These are phyloP conservation scores for Craterocephalus amniculus DNA, from an alignment of 2,797 vertebrate species.

Conservation along the genomic window DNA sequence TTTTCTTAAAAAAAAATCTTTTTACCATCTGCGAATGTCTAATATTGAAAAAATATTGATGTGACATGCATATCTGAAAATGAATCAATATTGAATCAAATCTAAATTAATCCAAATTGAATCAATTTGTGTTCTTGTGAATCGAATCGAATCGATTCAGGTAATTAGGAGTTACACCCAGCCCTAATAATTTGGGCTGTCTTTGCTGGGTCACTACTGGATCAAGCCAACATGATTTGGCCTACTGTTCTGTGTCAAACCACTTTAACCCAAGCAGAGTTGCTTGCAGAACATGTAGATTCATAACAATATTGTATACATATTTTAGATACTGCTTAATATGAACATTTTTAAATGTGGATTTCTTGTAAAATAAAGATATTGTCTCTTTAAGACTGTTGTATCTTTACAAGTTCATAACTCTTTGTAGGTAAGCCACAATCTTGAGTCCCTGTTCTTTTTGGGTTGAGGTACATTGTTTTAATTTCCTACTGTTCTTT, in stretches of 20 bases:
- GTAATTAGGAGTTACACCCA: too few relatives aligned
- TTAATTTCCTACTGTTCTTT: not conserved
- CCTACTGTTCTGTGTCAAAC: constrained; percentile 7
- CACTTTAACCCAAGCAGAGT: constrained; percentile 10
- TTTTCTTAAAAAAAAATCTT: too few relatives aligned
- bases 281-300: not conserved
- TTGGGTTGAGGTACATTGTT: constrained; percentile 42
- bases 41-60: too few relatives aligned
- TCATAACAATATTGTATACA: not conserved
- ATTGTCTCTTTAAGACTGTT: too few relatives aligned
- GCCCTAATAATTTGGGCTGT: too few relatives aligned
- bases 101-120: too few relatives aligned
- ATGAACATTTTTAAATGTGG: too few relatives aligned
- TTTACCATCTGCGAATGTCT: too few relatives aligned
- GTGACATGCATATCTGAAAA: too few relatives aligned
- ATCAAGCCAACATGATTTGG: not conserved
- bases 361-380: not conserved
- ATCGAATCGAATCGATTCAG: too few relatives aligned
- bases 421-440: constrained; percentile 48
- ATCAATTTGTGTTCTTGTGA: too few relatives aligned
- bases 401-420: constrained; percentile 38
- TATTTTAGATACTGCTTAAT: not conserved
- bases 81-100: too few relatives aligned
- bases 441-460: constrained; percentile 41
- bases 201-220: constrained; percentile 13